These are phyloP conservation scores for Eilema caniola DNA, from an alignment of 2,888 invertebrate species.

Conservation along the genomic window DNA sequence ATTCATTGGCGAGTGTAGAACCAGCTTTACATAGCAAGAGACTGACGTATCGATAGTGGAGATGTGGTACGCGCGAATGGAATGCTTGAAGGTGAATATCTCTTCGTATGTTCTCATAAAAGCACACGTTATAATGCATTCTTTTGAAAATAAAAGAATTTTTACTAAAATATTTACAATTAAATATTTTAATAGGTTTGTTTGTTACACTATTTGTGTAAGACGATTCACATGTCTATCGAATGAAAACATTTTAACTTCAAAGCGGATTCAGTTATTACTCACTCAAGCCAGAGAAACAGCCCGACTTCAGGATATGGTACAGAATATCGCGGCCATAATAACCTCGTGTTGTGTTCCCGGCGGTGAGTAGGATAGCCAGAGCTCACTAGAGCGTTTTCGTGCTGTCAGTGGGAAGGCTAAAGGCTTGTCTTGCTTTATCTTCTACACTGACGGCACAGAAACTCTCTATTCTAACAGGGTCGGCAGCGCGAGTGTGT, in stretches of 20 bases:
- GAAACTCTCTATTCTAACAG: no score
- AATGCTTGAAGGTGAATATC: not conserved
- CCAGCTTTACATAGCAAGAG: not conserved
- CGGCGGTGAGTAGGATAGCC: no score
- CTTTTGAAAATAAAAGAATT: not conserved
- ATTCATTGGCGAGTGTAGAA: not conserved
- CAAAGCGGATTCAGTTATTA: not conserved
- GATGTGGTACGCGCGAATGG: slow-evolving; percentile 1
- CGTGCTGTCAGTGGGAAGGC: no score
- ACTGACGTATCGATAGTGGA: slow-evolving; percentile 8
- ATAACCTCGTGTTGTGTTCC: no score
- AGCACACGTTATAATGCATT: not conserved
- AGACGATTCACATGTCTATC: not conserved
- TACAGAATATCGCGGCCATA: no score
- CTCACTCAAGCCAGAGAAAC: not conserved
- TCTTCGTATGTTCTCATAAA: not conserved
- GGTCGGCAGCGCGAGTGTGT: no score
- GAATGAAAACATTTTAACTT: not conserved
- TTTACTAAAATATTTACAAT: not conserved
- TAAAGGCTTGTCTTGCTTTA: no score
- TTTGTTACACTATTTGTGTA: not conserved
- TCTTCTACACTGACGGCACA: no score
- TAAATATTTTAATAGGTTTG: not conserved
- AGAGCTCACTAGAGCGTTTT: no score
- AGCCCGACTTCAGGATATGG: no score